Evolutionary conservation across 2,888 invertebrate genomes (phyloP).

Genomic region (Camptogramma bilineatum): DNA sequence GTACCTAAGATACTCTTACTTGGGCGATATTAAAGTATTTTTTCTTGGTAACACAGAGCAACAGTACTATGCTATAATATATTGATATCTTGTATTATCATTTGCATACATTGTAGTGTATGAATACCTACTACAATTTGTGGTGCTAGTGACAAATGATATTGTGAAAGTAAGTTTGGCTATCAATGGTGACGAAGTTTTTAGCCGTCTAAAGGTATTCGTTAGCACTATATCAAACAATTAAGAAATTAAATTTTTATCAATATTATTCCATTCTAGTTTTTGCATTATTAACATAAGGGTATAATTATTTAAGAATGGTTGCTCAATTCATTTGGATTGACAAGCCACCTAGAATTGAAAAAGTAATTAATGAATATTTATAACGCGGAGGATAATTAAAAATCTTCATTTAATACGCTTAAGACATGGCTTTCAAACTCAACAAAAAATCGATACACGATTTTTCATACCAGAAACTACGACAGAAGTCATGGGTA

Average conservation of each 20-base stretch:
- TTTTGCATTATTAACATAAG: background rate
- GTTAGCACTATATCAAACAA: too few relatives aligned
- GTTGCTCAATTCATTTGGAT: background rate
- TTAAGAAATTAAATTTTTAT: too few relatives aligned
- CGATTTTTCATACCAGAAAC: constrained; percentile 19
- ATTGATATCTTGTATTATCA: too few relatives aligned
- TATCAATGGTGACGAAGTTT: too few relatives aligned
- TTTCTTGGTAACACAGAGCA: background rate
- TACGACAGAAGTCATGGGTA: constrained; percentile 12
- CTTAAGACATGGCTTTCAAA: background rate
- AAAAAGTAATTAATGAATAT: constrained; percentile 6
- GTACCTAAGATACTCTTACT: background rate
- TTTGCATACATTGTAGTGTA: too few relatives aligned
- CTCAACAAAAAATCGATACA: constrained; percentile 24
- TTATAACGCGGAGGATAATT: constrained; percentile 7
- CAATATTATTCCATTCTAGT: too few relatives aligned
- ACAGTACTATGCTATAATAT: too few relatives aligned
- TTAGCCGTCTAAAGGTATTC: too few relatives aligned
- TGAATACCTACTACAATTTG: too few relatives aligned
- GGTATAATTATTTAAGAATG: background rate
- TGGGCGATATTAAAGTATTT: background rate
- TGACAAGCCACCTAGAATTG: background rate
- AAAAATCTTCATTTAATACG: constrained; percentile 21
- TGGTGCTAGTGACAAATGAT: too few relatives aligned
- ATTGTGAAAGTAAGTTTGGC: too few relatives aligned